phyloP scores from a whole-genome alignment of 2,113 vertebrate genomes.

The Hydrochoerus hydrochaeris region DNA sequence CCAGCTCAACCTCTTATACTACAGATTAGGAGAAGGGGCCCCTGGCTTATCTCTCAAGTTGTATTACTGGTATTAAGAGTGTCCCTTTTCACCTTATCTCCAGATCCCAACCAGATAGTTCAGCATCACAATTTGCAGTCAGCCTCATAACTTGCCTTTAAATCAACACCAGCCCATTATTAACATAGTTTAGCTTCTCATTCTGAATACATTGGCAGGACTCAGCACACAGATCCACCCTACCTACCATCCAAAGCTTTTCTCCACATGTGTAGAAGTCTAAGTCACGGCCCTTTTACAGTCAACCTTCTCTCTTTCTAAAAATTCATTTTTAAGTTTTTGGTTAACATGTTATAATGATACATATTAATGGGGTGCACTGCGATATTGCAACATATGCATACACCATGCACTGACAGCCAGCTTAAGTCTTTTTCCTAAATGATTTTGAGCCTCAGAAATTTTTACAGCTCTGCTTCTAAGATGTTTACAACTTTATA shows the following conservation, averaged over 20 bases:
- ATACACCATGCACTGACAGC: neutral
- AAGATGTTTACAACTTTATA: neutral
- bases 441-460: slow-evolving; percentile 37
- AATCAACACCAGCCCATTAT: neutral
- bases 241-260: neutral
- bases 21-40: neutral
- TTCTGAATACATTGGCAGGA: neutral
- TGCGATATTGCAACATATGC: neutral
- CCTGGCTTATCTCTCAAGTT: neutral
- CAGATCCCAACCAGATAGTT: neutral
- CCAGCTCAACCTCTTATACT: neutral
- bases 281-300: neutral
- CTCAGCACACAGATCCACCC: neutral
- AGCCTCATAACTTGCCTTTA: neutral
- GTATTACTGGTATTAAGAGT: neutral
- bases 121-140: neutral
- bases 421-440: neutral
- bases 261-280: neutral
- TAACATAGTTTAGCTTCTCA: neutral
- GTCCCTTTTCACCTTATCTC: neutral
- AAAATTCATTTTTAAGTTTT: neutral
- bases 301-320: neutral
- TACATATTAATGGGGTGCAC: neutral
- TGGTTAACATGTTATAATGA: neutral
- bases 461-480: slow-evolving; percentile 18